These are phyloP conservation scores for Scarus forsteni DNA, from an alignment of 2,797 vertebrate genomes.

Conservation along the genomic window DNA sequence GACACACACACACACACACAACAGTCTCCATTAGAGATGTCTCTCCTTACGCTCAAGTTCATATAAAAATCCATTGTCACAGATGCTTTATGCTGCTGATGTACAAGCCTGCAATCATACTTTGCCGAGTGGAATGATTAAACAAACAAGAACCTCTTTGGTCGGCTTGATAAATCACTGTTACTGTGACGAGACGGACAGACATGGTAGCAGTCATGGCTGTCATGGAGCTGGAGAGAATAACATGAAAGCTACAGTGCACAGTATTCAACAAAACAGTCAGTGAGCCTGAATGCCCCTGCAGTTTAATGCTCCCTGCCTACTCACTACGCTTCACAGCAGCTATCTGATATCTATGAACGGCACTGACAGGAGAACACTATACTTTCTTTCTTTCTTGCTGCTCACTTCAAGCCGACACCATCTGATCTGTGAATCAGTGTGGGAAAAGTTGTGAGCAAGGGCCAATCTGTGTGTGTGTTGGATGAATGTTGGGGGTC, in stretches of 20 bases:
- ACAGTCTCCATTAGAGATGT: constrained; percentile 62
- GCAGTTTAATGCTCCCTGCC: constrained; percentile 31
- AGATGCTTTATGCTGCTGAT: constrained; percentile 67
- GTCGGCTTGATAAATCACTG: constrained; percentile 42
- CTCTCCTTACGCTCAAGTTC: constrained; percentile 65
- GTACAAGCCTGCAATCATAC: constrained; percentile 54
- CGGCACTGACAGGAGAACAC: constrained; percentile 15
- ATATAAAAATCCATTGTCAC: constrained; percentile 61
- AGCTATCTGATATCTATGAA: constrained; percentile 32
- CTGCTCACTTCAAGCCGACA: constrained; percentile 8
- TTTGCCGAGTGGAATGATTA: constrained; percentile 67
- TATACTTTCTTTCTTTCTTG: constrained; percentile 6
- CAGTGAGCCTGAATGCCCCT: constrained; percentile 21
- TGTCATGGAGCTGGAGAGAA: constrained; percentile 27
- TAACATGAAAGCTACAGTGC: constrained; percentile 25
- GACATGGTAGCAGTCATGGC: constrained; percentile 33
- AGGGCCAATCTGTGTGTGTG: constrained; percentile 13
- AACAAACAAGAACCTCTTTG: constrained; percentile 62
- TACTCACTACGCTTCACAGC: constrained; percentile 28
- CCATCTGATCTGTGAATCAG: constrained; percentile 23
- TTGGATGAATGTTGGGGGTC: constrained; percentile 16
- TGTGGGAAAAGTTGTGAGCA: constrained; percentile 20
- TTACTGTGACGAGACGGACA: constrained; percentile 13
- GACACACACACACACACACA: constrained; percentile 70
- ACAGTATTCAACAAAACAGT: constrained; percentile 24